Conservation (phyloP, 1,140 invertebrate species). For the Tetraneura akinire region DNA sequence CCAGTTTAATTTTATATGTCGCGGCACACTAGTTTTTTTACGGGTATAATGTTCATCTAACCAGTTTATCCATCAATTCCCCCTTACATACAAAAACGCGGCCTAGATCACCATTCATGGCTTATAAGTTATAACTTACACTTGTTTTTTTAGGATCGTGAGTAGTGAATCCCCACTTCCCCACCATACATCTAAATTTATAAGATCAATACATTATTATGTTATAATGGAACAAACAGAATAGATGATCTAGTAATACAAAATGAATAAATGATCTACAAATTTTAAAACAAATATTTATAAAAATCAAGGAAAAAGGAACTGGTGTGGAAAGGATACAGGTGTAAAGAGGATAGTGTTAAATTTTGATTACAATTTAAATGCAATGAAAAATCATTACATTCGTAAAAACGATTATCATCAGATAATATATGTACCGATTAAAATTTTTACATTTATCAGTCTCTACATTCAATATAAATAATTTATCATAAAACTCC, state of each 20-base stretch:
- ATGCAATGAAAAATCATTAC: too few species aligned
- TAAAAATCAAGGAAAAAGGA: neutral
- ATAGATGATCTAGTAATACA: neutral
- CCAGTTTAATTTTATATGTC: slow-evolving; percentile 3
- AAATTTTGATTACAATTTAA: too few species aligned
- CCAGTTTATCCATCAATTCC: slow-evolving; percentile 28
- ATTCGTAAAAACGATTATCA: too few species aligned
- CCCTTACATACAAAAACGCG: slow-evolving; percentile 11
- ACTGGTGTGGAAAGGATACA: too few species aligned
- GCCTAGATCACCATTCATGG: slow-evolving; percentile 36
- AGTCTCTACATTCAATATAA: too few species aligned
- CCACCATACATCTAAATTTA: too few species aligned
- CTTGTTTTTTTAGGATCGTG: too few species aligned
- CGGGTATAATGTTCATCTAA: slow-evolving; percentile 17
- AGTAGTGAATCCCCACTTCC: too few species aligned
- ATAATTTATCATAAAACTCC: too few species aligned
- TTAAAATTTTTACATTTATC: too few species aligned
- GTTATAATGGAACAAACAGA: neutral
- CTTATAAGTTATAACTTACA: neutral
- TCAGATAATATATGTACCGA: too few species aligned
- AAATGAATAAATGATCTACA: neutral
- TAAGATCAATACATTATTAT: neutral
- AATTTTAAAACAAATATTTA: neutral
- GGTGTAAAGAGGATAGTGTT: too few species aligned
- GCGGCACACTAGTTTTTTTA: slow-evolving; percentile 41